Conservation (phyloP, 1,140 invertebrate species). For the Polyergus mexicanus region DNA sequence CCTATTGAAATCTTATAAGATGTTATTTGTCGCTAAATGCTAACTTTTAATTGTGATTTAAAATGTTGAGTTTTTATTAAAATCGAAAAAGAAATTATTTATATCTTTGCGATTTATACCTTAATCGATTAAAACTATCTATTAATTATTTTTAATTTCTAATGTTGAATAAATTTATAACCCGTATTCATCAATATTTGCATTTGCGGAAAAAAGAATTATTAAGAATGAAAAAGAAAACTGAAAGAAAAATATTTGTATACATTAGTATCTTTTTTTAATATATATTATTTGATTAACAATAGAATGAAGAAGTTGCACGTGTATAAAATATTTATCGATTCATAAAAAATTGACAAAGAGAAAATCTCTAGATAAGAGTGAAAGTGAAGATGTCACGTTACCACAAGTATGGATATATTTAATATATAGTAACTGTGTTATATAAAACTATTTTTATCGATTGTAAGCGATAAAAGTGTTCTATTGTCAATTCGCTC, state of each 20-base stretch:
- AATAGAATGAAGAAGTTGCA: background rate
- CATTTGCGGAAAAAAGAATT: background rate
- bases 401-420: background rate
- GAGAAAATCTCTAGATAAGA: slow-evolving; percentile 5
- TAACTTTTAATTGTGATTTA: background rate
- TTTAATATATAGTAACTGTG: background rate
- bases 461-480: slow-evolving; percentile 25
- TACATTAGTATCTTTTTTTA: background rate
- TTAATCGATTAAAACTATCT: background rate
- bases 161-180: background rate
- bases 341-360: background rate
- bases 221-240: background rate
- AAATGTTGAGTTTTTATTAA: background rate
- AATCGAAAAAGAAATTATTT: background rate
- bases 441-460: slow-evolving; percentile 4
- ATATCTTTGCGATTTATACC: background rate
- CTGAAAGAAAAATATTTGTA: background rate
- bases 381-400: slow-evolving; percentile 38
- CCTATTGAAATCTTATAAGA: background rate
- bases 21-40: background rate
- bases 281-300: background rate
- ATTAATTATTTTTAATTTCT: background rate
- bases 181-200: background rate
- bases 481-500: slow-evolving; percentile 27
- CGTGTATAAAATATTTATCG: background rate